Evolutionary conservation across 2,113 vertebrate genomes (phyloP), one percentile per base, ranked within the genome.

Genomic region (Megaleporinus macrocephalus): DNA sequence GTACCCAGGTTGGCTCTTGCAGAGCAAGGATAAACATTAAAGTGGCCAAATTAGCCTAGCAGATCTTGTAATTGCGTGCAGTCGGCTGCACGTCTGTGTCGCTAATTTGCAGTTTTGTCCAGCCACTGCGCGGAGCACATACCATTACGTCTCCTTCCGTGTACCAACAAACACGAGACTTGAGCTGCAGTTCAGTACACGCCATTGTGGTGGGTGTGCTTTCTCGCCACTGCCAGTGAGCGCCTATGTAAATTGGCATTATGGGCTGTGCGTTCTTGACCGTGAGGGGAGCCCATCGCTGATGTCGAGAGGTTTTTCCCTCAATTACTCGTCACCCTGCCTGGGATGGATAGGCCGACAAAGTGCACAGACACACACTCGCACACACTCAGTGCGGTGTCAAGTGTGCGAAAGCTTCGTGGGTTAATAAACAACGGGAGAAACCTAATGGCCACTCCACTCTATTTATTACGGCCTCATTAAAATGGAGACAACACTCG

Each of bases 401-500:
- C 59, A 69, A 78, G 65, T 78, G 62, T 57, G 68, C 12, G n/a
- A 36, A 82, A 79, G 71, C 66, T 47, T 59, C 51, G 76, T 65
- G 18, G 75, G 76, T 87, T 88, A 88, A 87, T 87, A 83, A 89
- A 87, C 88, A 87, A 82, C 18, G 20, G 55, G 14, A 59, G 49
- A 81, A 69, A 78, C 27, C 53, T 86, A 86, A 82, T 86, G 80
- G 74, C 85, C 82, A 59, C 79, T 88, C 76, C 87, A 84, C 89
- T 86, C 88, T 88, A 89, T 89, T 90, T 89, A 86, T 87, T 86
- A 87, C 73, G n/a, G 83, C 90, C 85, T 89, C 88, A 90, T 92
- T 91, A 90, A 88, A 86, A 90, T 79, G 81, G 82, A 89, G 81
- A 88, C 87, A 83, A 85, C 86, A 86, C 83, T 85, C 51, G 27